phyloP scores from a whole-genome alignment of 64 coral and sea anemone genomes.

The Montipora cactus region DNA sequence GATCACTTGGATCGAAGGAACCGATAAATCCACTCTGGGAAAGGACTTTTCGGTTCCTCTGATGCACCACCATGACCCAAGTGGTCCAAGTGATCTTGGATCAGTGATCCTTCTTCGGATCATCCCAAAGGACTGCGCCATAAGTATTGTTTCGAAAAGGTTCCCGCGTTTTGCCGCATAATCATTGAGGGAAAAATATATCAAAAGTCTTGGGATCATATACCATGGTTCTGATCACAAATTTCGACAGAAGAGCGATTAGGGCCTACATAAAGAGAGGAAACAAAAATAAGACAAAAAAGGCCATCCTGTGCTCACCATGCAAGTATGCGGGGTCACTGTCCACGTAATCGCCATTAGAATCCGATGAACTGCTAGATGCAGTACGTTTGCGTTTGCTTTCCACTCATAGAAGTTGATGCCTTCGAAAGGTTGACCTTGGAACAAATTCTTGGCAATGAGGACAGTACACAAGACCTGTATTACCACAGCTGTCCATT shows the following conservation, averaged over 20 bases:
- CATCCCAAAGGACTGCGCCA: too few relatives aligned
- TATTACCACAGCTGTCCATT: background rate
- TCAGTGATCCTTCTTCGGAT: too few relatives aligned
- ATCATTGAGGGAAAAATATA: background rate
- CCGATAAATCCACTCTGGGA: too few relatives aligned
- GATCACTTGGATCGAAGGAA: too few relatives aligned
- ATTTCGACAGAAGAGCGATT: background rate
- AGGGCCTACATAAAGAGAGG: background rate
- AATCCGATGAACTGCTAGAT: background rate
- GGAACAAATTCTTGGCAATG: background rate
- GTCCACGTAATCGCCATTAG: background rate
- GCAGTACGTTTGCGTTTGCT: background rate
- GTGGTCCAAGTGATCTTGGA: too few relatives aligned
- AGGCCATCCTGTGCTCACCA: background rate
- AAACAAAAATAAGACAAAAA: background rate
- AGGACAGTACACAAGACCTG: background rate
- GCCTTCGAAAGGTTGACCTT: background rate
- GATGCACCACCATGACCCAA: too few relatives aligned
- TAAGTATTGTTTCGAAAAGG: background rate
- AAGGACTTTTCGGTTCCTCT: too few relatives aligned
- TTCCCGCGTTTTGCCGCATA: background rate
- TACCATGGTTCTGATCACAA: background rate
- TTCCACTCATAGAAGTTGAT: background rate
- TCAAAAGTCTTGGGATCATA: background rate
- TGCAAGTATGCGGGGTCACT: background rate